These are phyloP conservation scores for Harpagoxenus sublaevis DNA, from an alignment of 2,888 invertebrate genomes.

Conservation along the genomic window DNA sequence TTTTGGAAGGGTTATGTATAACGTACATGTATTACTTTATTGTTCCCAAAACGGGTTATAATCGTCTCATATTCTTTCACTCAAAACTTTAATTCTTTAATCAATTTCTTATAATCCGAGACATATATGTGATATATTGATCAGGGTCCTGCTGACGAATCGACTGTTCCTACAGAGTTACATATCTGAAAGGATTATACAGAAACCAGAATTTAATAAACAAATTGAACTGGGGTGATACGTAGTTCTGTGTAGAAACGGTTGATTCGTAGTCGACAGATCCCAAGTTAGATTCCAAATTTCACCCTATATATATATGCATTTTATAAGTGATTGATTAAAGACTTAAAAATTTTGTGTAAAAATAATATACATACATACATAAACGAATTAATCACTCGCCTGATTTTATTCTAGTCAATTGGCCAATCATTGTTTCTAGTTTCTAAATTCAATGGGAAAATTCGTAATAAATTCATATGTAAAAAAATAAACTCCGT, in stretches of 20 bases:
- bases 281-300: not conserved
- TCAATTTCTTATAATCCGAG: not conserved
- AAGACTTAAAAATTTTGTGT: not conserved
- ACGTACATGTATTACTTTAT: not conserved
- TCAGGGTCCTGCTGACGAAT: not conserved
- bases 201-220: conserved; percentile 35
- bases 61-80: not conserved
- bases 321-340: not conserved
- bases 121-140: not conserved
- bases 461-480: conserved; percentile 59
- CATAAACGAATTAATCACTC: conserved; percentile 55
- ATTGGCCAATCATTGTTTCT: conserved; percentile 44
- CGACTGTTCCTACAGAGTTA: not conserved
- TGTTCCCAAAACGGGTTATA: not conserved
- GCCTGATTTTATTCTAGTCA: conserved; percentile 44
- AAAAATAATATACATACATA: conserved; percentile 2
- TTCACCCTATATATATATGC: not conserved
- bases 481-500: conserved; percentile 70
- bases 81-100: conserved; percentile 5
- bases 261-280: not conserved
- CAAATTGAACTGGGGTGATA: conserved; percentile 10
- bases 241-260: not conserved
- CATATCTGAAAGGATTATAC: not conserved
- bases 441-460: conserved; percentile 50
- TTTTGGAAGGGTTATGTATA: not conserved